Evolutionary conservation across 2,113 vertebrate species (phyloP).

Genomic region (Sander vitreus): DNA sequence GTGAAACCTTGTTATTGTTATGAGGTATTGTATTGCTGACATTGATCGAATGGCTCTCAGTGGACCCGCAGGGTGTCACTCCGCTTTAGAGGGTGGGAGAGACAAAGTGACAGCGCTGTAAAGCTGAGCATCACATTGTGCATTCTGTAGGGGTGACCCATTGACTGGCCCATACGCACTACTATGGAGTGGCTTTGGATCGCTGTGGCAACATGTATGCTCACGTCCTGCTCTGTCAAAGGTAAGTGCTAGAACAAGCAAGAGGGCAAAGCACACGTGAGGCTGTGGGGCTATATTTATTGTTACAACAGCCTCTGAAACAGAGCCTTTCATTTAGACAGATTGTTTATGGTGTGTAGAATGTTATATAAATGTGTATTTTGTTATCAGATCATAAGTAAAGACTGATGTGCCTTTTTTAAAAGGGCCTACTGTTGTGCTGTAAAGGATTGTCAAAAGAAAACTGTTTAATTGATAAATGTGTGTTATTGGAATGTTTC

Average conservation of each 20-base stretch:
- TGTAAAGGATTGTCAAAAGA: not conserved
- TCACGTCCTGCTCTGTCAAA: conserved; percentile 77
- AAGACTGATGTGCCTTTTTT: not conserved
- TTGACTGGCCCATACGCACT: conserved; percentile 51
- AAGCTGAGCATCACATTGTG: conserved; percentile 70
- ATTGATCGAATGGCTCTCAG: conserved; percentile 9
- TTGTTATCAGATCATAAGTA: too few species aligned
- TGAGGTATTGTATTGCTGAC: conserved; percentile 29
- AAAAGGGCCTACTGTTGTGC: not conserved
- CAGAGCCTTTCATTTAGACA: not conserved
- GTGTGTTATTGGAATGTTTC: not conserved
- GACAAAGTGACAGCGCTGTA: conserved; percentile 65
- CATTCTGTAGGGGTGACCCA: conserved; percentile 56
- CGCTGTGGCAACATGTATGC: conserved; percentile 79
- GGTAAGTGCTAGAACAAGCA: conserved; percentile 83
- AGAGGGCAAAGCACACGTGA: conserved; percentile 42
- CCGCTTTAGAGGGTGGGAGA: conserved; percentile 51
- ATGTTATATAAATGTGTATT: too few species aligned
- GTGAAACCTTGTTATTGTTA: not conserved
- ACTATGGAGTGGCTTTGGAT: conserved; percentile 84
- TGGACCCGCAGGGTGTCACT: conserved; percentile 67
- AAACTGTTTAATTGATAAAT: not conserved
- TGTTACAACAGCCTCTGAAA: conserved; percentile 40
- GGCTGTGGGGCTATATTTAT: conserved; percentile 42
- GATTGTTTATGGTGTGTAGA: not conserved